These are phyloP conservation scores for Heliconius hermathena DNA, from an alignment of 1,140 invertebrate species.

Conservation along the genomic window DNA sequence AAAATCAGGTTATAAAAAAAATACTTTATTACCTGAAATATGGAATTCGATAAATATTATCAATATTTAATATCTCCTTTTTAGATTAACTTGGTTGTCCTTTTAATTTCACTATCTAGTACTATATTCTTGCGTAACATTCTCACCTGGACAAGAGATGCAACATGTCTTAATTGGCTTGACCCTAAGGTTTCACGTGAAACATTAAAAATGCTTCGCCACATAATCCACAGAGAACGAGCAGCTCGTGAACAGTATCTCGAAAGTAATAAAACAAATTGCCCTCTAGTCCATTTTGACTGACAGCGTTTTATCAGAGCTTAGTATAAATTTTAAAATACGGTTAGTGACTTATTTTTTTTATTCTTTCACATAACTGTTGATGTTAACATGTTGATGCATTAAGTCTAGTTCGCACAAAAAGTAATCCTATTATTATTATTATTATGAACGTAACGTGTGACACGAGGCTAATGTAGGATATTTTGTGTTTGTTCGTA, in stretches of 20 bases:
- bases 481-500: slow-evolving; percentile 79
- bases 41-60: not conserved
- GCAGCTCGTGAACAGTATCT: slow-evolving; percentile 26
- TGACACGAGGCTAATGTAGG: not conserved
- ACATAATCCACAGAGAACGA: slow-evolving; percentile 12
- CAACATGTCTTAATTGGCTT: slow-evolving; percentile 37
- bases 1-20: not conserved
- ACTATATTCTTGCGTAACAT: not conserved
- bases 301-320: slow-evolving; percentile 32
- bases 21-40: not conserved
- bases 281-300: slow-evolving; percentile 27
- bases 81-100: not conserved
- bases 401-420: not conserved
- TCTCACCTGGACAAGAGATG: slow-evolving; percentile 26
- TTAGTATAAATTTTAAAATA: slow-evolving; percentile 27
- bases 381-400: slow-evolving; percentile 4
- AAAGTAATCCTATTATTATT: not conserved
- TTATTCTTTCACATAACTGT: slow-evolving; percentile 13
- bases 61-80: no score
- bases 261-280: slow-evolving; percentile 39
- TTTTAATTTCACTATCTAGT: not conserved
- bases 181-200: slow-evolving; percentile 34
- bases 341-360: slow-evolving; percentile 29
- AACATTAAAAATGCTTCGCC: slow-evolving; percentile 37
- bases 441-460: not conserved